Evolutionary conservation across 2,888 invertebrate species (phyloP).

Genomic region (Psylliodes chrysocephalus): DNA sequence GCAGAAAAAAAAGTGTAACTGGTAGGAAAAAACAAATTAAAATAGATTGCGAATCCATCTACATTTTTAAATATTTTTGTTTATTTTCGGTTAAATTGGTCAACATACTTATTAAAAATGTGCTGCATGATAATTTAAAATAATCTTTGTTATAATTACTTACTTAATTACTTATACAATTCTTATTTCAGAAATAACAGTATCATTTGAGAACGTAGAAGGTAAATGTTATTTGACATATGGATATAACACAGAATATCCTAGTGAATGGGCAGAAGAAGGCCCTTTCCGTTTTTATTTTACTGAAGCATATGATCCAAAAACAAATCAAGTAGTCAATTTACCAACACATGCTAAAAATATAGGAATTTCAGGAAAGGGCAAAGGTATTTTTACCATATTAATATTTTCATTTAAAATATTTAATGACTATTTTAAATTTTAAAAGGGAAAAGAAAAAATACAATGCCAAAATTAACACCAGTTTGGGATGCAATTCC

Average conservation of each 20-base stretch:
- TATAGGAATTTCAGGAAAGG: constrained; percentile 71
- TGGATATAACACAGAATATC: constrained; percentile 65
- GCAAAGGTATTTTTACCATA: constrained; percentile 71
- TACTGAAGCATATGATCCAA: constrained; percentile 72
- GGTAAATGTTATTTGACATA: constrained; percentile 78
- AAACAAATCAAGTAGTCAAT: constrained; percentile 69
- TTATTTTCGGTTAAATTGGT: too few species aligned
- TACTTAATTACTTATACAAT: not conserved
- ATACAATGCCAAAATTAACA: constrained; percentile 55
- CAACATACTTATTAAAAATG: too few species aligned
- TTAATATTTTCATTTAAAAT: not conserved
- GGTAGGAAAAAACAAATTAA: too few species aligned
- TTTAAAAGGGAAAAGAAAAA: constrained; percentile 73
- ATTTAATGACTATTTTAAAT: too few species aligned
- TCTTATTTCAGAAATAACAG: constrained; percentile 33
- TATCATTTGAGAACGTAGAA: constrained; percentile 70
- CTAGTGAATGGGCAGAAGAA: constrained; percentile 69
- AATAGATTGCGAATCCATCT: too few species aligned
- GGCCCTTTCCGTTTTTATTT: constrained; percentile 83
- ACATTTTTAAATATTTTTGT: too few species aligned
- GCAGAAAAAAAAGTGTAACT: too few species aligned
- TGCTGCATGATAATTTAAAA: not conserved
- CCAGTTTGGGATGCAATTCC: constrained; percentile 61
- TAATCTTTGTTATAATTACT: not conserved
- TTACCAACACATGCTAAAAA: constrained; percentile 70